Base-by-base conservation (phyloP, 2,888 invertebrate genomes). In the Conops quadrifasciatus region DNA sequence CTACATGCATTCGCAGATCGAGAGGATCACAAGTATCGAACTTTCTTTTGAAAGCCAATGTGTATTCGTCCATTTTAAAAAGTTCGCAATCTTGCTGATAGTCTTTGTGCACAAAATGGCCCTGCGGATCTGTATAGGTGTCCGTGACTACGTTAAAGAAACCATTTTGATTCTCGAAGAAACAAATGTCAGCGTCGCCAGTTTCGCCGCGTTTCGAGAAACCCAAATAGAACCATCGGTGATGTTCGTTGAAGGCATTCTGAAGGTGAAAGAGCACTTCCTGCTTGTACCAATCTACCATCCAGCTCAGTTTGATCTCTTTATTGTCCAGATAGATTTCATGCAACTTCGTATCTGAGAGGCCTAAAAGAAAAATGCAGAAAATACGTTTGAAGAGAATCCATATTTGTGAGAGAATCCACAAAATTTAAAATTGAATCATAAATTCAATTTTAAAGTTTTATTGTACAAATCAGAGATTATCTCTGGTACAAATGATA, bases 1-100 rank as follows among this genome's bases (percentile, higher is more conserved):
- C 80, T 74, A 86, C 86, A 78, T 86, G 85, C 77, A 86, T 81
- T 30, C 84, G 78, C 63, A 86, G 77, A 82, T 93, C 92, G 67
- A 88, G 85, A 19, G 88, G 87, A 82, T 95, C 94, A 80, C 96
- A 96, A 1, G 95, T 95, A 81, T 95, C 94, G 79, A 96, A 94
- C 81, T 90, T 89, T 68, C 95, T 88, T 45, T 90, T 88, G 81
- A 93, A 96, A 1, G 91, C 90, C 80, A 94, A 90, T 75, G 91
- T 91, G 68, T 91, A 90, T 13, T 89, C 87, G 66, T 91, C 88
- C 81, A 86, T 84, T 76, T 85, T 84, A 75, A 86, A 84, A 24
- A 86, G 80, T 53, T 89, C 87, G 80, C 95, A 95, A 82, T 95
- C 91, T 83, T 96, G 94, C 67, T 91, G 90, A 16, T 85, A 79